phyloP scores from a whole-genome alignment of 2,888 invertebrate genomes.

The Nowickia ferox region DNA sequence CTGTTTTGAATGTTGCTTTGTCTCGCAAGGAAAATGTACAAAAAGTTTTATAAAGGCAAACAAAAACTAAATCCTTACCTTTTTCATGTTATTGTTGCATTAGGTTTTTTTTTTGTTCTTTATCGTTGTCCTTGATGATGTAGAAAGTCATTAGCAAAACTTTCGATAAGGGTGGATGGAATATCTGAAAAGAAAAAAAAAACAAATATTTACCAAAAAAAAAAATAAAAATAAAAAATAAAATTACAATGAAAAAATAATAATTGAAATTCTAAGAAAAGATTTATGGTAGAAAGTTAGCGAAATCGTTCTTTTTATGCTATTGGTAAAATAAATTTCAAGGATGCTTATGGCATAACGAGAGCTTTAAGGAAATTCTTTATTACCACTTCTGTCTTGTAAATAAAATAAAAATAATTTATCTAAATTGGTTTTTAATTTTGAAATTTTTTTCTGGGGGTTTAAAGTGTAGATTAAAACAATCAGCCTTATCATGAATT shows the following conservation, averaged over 20 bases:
- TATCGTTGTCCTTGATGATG: not conserved
- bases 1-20: conserved; percentile 62
- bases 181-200: conserved; percentile 24
- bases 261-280: conserved; percentile 62
- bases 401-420: no score
- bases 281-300: not conserved
- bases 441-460: no score
- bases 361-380: not conserved
- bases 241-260: conserved; percentile 53
- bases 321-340: not conserved
- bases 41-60: not conserved
- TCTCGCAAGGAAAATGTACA: conserved; percentile 6
- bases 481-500: no score
- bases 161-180: conserved; percentile 58
- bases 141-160: conserved; percentile 63
- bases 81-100: conserved; percentile 56
- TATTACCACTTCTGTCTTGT: no score
- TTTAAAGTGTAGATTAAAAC: no score
- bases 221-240: conserved; percentile 24
- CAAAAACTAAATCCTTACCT: conserved; percentile 43
- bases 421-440: no score
- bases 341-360: not conserved
- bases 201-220: not conserved
- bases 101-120: not conserved
- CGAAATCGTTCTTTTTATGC: not conserved